Evolutionary conservation across 2,888 invertebrate species (phyloP).

Genomic region (Ormia ochracea): DNA sequence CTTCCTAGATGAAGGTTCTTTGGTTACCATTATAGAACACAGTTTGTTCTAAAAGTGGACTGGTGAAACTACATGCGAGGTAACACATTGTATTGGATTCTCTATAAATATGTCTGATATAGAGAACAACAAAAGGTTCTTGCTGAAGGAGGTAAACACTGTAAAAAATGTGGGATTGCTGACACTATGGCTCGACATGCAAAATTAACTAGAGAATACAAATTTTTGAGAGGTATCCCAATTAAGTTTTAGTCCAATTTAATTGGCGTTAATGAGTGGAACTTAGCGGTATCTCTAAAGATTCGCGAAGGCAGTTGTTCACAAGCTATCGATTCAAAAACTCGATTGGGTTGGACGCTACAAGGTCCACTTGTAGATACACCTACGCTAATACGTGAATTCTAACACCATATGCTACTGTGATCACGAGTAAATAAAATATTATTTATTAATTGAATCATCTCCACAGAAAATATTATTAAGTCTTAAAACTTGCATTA

Average conservation of each 20-base stretch:
- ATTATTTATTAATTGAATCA: background rate
- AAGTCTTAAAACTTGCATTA: slow-evolving; percentile 25
- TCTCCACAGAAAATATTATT: background rate
- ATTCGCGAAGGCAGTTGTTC: slow-evolving; percentile 16
- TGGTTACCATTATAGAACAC: slow-evolving; percentile 43
- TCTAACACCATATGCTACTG: no score
- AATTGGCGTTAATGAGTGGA: slow-evolving; percentile 41
- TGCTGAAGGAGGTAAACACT: slow-evolving; percentile 6
- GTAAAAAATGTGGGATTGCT: slow-evolving; percentile 8
- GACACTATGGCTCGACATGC: background rate
- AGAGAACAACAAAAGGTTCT: slow-evolving; percentile 3
- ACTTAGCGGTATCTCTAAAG: slow-evolving; percentile 33
- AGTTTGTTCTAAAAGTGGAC: slow-evolving; percentile 37
- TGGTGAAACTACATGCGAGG: slow-evolving; percentile 19
- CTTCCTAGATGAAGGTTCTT: no score
- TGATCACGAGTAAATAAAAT: slow-evolving; percentile 9
- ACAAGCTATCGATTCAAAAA: slow-evolving; percentile 10
- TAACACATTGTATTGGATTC: slow-evolving; percentile 1
- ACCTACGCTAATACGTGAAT: background rate
- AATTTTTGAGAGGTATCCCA: background rate
- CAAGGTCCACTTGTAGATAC: background rate
- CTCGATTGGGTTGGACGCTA: background rate
- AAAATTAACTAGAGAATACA: background rate
- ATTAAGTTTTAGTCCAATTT: slow-evolving; percentile 11
- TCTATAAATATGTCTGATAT: background rate